phyloP scores from a whole-genome alignment of 2,113 vertebrate genomes.

The Cercocebus atys region DNA sequence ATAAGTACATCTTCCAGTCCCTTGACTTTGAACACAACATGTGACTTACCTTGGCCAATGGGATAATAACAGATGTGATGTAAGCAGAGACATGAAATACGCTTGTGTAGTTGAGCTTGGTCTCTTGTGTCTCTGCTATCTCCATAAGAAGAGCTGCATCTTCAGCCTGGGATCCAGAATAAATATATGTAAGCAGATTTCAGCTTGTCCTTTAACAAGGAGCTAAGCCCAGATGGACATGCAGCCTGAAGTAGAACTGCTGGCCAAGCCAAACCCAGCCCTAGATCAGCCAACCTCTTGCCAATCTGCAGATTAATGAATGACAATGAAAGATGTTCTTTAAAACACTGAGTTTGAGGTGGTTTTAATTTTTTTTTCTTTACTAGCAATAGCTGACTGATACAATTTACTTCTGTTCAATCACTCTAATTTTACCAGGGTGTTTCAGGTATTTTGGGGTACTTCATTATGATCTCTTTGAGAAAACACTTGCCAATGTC shows the following conservation, averaged over 20 bases:
- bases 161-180: constrained; percentile 12
- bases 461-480: constrained; percentile 9
- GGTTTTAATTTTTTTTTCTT: background rate
- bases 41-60: background rate
- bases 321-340: background rate
- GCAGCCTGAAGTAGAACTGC: constrained; percentile 20
- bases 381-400: background rate
- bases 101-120: background rate
- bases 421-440: background rate
- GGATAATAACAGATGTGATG: background rate
- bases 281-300: background rate
- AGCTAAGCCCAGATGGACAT: background rate
- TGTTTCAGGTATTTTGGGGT: background rate
- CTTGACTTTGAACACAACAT: constrained; percentile 22
- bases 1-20: background rate
- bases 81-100: background rate
- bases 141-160: background rate
- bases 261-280: background rate
- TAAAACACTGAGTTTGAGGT: background rate
- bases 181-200: background rate
- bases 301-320: background rate
- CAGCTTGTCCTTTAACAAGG: background rate
- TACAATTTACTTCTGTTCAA: background rate
- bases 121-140: background rate
- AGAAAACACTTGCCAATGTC: constrained; percentile 14